Percentiles rank a stretch among this genome's conserved stretches.
These are phyloP conservation scores for Desoria tigrina DNA, from an alignment of 2,888 invertebrate genomes.

Conservation along the genomic window DNA sequence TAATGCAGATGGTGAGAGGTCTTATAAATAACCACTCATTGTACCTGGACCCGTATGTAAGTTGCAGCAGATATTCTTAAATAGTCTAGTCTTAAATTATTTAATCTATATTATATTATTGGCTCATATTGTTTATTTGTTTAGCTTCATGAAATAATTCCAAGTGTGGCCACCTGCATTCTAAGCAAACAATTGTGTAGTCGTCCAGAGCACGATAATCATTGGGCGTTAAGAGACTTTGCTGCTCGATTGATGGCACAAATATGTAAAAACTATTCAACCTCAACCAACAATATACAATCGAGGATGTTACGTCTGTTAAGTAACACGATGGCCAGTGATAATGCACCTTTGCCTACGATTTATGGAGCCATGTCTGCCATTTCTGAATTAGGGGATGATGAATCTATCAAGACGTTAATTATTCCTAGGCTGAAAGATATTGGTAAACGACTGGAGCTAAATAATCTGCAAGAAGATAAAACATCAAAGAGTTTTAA, in stretches of 20 bases:
- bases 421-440: conserved; percentile 79
- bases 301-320: conserved; percentile 83
- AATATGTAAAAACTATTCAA: conserved; percentile 93
- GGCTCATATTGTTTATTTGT: conserved; percentile 53
- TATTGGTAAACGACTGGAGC: conserved; percentile 67
- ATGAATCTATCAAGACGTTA: conserved; percentile 81
- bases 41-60: conserved; percentile 96
- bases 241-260: conserved; percentile 90
- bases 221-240: conserved; percentile 97
- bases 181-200: conserved; percentile 92
- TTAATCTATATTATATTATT: too few relatives aligned
- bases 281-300: conserved; percentile 93
- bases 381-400: conserved; percentile 80
- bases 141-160: conserved; percentile 92
- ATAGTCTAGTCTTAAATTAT: too few relatives aligned
- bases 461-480: conserved; percentile 74
- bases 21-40: conserved; percentile 91
- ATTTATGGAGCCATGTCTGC: conserved; percentile 65
- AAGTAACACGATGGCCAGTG: conserved; percentile 71
- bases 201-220: conserved; percentile 93
- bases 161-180: conserved; percentile 94
- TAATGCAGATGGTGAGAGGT: conserved; percentile 99
- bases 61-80: too few relatives aligned
- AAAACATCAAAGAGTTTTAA: conserved; percentile 90
- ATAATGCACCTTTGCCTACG: conserved; percentile 85